Evolutionary conservation across 2,888 invertebrate species (phyloP).

Genomic region (Lepidochitona cinerea): DNA sequence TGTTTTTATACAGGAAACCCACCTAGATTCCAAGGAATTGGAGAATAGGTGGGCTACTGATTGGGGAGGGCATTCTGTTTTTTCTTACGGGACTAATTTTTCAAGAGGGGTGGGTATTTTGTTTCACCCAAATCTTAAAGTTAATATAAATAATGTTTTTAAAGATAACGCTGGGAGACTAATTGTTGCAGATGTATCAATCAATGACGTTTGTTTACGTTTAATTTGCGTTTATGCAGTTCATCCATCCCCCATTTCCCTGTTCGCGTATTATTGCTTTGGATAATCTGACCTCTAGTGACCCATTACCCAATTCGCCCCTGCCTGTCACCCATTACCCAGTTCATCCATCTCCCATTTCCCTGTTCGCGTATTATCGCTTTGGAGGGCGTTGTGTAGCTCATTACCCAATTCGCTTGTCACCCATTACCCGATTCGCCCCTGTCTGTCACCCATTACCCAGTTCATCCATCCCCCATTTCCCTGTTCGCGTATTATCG

Average conservation of each 20-base stretch:
- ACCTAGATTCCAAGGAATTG: not conserved
- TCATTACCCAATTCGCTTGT: not conserved
- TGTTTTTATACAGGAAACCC: not conserved
- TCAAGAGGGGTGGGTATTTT: not conserved
- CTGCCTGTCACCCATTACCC: too few relatives aligned
- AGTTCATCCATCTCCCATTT: too few relatives aligned
- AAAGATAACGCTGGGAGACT: not conserved
- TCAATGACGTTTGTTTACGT: not conserved
- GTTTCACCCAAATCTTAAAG: not conserved
- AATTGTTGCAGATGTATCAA: not conserved
- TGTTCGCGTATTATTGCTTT: too few relatives aligned
- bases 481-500: too few relatives aligned
- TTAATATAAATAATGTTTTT: not conserved
- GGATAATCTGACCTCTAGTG: too few relatives aligned
- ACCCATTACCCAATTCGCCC: too few relatives aligned
- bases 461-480: too few relatives aligned
- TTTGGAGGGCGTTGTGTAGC: too few relatives aligned
- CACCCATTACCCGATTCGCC: not conserved
- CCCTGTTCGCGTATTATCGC: too few relatives aligned
- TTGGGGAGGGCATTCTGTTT: not conserved
- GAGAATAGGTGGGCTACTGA: not conserved
- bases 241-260: not conserved
- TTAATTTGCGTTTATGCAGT: not conserved
- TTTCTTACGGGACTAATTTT: not conserved
- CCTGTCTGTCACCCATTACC: too few relatives aligned